These are phyloP conservation scores for Trachurus trachurus DNA, from an alignment of 2,797 vertebrate species.

Conservation along the genomic window DNA sequence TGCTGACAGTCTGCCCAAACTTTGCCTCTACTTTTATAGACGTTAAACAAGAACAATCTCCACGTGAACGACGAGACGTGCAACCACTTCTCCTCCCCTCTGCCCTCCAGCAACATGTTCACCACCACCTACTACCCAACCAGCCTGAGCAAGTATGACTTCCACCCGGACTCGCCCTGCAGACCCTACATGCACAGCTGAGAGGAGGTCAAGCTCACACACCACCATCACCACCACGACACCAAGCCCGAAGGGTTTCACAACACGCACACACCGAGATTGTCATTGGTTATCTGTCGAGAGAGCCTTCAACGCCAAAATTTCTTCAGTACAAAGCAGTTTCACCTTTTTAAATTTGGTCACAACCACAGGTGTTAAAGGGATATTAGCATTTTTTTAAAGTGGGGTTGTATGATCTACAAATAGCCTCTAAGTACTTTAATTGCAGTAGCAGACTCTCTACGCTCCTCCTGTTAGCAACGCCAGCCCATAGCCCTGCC, in stretches of 20 bases:
- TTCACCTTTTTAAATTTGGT: not conserved
- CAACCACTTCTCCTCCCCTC: constrained; percentile 93
- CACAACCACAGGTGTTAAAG: no score
- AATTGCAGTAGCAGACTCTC: no score
- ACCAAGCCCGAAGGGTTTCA: not conserved
- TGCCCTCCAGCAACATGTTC: constrained; percentile 94
- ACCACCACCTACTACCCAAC: constrained; percentile 95
- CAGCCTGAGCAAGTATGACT: constrained; percentile 93
- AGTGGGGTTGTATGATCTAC: no score
- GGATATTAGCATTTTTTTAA: no score
- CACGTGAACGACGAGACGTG: constrained; percentile 93
- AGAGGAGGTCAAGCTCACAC: constrained; percentile 58
- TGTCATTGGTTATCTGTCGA: not conserved
- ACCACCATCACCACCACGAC: not conserved
- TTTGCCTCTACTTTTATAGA: constrained; percentile 75
- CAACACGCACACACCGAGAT: not conserved
- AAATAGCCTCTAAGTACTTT: no score
- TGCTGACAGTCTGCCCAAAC: not conserved
- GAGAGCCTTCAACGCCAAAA: constrained; percentile 24
- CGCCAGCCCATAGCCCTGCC: no score
- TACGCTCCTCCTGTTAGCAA: no score
- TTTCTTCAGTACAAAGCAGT: constrained; percentile 2
- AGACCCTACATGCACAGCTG: constrained; percentile 97
- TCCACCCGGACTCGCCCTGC: constrained; percentile 92
- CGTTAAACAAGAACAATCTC: constrained; percentile 97